These are phyloP conservation scores for Paraplagusia blochii DNA, from an alignment of 2,113 vertebrate genomes.

Conservation along the genomic window DNA sequence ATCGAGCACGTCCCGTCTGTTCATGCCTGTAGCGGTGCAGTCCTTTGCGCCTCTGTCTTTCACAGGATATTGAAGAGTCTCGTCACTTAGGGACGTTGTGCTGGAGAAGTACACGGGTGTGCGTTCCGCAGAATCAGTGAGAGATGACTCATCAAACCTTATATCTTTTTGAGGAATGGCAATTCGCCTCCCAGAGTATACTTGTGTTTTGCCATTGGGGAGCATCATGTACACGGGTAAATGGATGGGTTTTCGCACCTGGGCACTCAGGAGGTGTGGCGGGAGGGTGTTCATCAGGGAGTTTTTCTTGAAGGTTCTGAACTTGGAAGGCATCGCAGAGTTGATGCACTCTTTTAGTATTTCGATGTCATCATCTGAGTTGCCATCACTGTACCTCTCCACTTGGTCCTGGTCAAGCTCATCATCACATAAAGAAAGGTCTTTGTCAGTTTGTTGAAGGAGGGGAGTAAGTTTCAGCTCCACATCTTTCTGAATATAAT, in stretches of 20 bases:
- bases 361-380: constrained; percentile 88
- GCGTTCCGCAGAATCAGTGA: constrained; percentile 88
- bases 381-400: constrained; percentile 77
- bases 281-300: constrained; percentile 79
- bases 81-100: constrained; percentile 87
- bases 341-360: constrained; percentile 95
- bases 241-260: constrained; percentile 78
- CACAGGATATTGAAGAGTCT: constrained; percentile 84
- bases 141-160: constrained; percentile 83
- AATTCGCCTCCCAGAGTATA: constrained; percentile 69
- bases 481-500: constrained; percentile 94
- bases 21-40: constrained; percentile 63
- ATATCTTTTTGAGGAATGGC: constrained; percentile 75
- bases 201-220: constrained; percentile 78
- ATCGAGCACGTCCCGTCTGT: constrained; percentile 42
- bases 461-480: constrained; percentile 92
- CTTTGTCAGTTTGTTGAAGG: constrained; percentile 79
- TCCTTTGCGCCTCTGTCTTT: constrained; percentile 69
- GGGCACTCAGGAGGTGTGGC: constrained; percentile 78
- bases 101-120: constrained; percentile 91
- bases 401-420: constrained; percentile 65
- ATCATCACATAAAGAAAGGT: constrained; percentile 76
- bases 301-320: constrained; percentile 83
- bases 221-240: constrained; percentile 93
- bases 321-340: constrained; percentile 90